A percentile compares a stretch with the other conserved stretches of the same genome.
phyloP scores from a whole-genome alignment of 2,888 invertebrate genomes.

The Hecatera dysodea region DNA sequence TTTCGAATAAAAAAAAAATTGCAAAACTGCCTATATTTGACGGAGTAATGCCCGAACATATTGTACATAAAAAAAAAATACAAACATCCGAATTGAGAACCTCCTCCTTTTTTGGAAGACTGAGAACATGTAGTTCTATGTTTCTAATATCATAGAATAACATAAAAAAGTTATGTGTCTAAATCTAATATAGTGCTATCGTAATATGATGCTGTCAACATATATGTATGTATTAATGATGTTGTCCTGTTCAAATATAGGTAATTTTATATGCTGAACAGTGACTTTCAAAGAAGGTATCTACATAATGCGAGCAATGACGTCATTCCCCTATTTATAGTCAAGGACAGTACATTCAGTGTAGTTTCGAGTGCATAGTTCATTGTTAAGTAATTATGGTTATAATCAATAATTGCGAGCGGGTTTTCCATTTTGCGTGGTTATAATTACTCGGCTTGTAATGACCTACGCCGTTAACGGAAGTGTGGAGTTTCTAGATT shows the following conservation, averaged over 20 bases:
- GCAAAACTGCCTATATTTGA: too few relatives aligned
- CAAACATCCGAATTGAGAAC: too few relatives aligned
- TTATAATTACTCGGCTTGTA: constrained; percentile 37
- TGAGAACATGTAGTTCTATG: too few relatives aligned
- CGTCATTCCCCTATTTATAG: constrained; percentile 11
- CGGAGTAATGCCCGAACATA: too few relatives aligned
- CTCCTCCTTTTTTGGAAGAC: too few relatives aligned
- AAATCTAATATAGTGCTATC: too few relatives aligned
- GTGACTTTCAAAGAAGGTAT: not conserved
- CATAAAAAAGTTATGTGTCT: too few relatives aligned
- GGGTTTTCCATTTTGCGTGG: constrained; percentile 41
- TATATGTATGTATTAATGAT: too few relatives aligned
- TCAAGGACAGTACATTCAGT: constrained; percentile 1
- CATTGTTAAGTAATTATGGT: constrained; percentile 19
- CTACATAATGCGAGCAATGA: not conserved
- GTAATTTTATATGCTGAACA: constrained; percentile 4
- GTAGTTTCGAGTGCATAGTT: constrained; percentile 25
- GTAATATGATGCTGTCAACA: too few relatives aligned
- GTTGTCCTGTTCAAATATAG: not conserved
- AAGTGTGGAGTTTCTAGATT: constrained; percentile 40
- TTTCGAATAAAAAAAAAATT: too few relatives aligned
- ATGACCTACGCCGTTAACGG: constrained; percentile 23
- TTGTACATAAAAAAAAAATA: too few relatives aligned
- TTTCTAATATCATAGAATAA: too few relatives aligned
- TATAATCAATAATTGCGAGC: not conserved